Evolutionary conservation across 2,888 invertebrate genomes (phyloP), one percentile per base, ranked within the genome.

Genomic region (Ochropleura leucogaster): DNA sequence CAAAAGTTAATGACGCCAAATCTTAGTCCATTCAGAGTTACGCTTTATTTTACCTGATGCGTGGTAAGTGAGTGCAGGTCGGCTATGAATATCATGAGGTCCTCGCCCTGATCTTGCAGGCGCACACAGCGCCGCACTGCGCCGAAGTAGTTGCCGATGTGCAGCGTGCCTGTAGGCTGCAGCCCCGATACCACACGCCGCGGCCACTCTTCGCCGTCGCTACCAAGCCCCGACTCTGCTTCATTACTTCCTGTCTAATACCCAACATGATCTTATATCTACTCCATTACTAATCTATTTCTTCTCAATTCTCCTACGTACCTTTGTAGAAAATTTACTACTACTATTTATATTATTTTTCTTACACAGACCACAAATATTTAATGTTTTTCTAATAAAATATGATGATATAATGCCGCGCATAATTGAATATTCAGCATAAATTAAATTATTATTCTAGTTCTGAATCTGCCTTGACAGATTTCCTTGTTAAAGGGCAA

Each of bases 121-220:
- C 98, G 96, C 40, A 98, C 97, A 98, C 99, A 99, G 91, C 98
- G 98, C 77, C 97, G 97, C 80, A 99, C 97, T 1, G 99, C 99
- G 16, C 99, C 99, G 87, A 99, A 97, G 96, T 99, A 99, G 96
- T 99, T 99, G 16, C 99, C 99, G 68, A 99, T 96, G 94, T 99
- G 99, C 79, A 99, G 97, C 6, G 97, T 96, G 30, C 99, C 99
- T 0, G 99, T 99, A 0, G 99, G 99, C 95, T 99, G 99, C 90
- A 99, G 98, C 18, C 99, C 99, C 0, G 99, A 98, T 89, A 99
- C 98, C 88, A 99, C 97, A 87, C 97, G 97, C 72, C 95, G 96
- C 8, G 97, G 97, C 96, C 97, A 97, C 55, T 85, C 77, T 0
- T 51, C 68, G 5, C 30, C 68, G 3, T n/a, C 74, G 49, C n/a